A percentile compares a stretch with the other conserved stretches of the same genome.
Evolutionary conservation across 2,113 vertebrate genomes (phyloP).

Genomic region (Dascyllus trimaculatus): DNA sequence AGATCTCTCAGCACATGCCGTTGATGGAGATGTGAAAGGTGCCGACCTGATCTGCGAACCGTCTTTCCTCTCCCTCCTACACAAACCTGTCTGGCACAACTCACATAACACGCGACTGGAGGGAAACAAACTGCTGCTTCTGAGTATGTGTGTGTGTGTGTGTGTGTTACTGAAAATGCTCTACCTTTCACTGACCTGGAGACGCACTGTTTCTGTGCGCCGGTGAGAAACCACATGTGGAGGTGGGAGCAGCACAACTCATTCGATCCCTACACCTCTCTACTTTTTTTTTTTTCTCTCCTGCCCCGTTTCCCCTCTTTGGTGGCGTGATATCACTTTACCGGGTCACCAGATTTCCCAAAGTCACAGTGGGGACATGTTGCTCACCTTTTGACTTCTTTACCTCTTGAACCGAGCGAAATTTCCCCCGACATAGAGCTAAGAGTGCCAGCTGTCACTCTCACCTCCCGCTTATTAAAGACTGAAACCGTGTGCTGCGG

Average conservation of each 20-base stretch:
- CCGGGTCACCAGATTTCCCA: conserved; percentile 83
- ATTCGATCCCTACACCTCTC: conserved; percentile 57
- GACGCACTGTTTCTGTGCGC: conserved; percentile 22
- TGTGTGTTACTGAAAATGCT: conserved; percentile 18
- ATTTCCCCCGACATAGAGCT: conserved; percentile 39
- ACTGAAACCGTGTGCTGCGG: conserved; percentile 44
- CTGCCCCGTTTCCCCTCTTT: conserved; percentile 44
- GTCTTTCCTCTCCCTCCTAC: conserved; percentile 40
- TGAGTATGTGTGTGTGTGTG: too few relatives aligned
- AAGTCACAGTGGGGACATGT: conserved; percentile 78
- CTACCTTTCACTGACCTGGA: conserved; percentile 64
- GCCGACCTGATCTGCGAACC: conserved; percentile 57
- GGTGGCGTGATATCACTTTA: conserved; percentile 81
- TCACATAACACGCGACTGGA: conserved; percentile 44
- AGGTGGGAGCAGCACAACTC: conserved; percentile 54
- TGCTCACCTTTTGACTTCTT: conserved; percentile 82
- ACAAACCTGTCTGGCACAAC: conserved; percentile 60
- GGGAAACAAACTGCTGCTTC: conserved; percentile 8
- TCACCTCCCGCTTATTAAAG: conserved; percentile 72
- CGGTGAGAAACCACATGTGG: conserved; percentile 52
- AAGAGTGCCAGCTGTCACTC: conserved; percentile 81
- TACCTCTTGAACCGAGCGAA: conserved; percentile 82
- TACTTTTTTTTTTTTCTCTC: neutral
- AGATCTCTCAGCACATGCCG: conserved; percentile 42
- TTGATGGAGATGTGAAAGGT: conserved; percentile 61